A percentile compares a stretch with the other conserved stretches of the same genome.
These are phyloP conservation scores for Cheilosia pagana DNA, from an alignment of 2,888 invertebrate species.

Conservation along the genomic window DNA sequence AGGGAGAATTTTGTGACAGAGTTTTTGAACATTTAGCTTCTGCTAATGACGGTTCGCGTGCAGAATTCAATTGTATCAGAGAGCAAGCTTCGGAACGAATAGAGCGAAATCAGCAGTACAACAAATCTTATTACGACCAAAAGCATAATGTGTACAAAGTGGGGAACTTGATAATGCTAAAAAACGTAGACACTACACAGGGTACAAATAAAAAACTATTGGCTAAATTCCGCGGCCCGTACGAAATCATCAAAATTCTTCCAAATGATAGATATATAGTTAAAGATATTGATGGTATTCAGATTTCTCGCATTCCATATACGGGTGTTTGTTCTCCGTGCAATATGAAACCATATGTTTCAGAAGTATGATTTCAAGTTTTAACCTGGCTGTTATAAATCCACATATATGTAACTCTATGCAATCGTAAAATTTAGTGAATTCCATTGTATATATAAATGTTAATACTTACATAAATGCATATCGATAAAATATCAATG, in stretches of 20 bases:
- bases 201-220: conserved; percentile 76
- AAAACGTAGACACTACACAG: conserved; percentile 68
- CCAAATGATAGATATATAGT: conserved; percentile 22
- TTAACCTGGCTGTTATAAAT: no score
- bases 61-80: conserved; percentile 48
- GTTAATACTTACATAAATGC: no score
- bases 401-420: no score
- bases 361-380: not conserved
- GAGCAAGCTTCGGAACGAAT: conserved; percentile 66
- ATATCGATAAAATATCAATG: no score
- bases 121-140: conserved; percentile 76
- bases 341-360: conserved; percentile 39
- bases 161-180: conserved; percentile 75
- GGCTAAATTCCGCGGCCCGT: conserved; percentile 76
- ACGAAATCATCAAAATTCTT: conserved; percentile 60
- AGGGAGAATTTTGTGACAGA: no score
- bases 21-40: no score
- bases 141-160: conserved; percentile 59
- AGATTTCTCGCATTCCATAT: conserved; percentile 36
- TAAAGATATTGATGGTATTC: conserved; percentile 57
- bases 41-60: not conserved
- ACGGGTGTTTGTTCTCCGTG: conserved; percentile 27
- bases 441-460: no score
- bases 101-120: conserved; percentile 73
- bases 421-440: no score